phyloP scores from a whole-genome alignment of 2,113 vertebrate species.

The Gnathonemus longibarbis region DNA sequence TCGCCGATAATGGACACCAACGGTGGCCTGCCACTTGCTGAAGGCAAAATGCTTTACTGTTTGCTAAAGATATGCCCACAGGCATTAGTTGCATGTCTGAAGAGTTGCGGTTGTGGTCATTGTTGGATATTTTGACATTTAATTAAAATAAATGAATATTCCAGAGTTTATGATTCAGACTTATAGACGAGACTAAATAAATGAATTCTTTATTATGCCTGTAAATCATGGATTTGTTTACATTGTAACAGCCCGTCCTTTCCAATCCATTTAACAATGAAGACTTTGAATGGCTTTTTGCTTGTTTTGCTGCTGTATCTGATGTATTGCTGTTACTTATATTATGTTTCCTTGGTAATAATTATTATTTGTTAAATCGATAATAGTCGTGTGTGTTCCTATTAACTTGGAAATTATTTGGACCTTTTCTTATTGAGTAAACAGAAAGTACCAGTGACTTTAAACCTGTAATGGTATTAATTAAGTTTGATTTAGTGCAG shows the following conservation, averaged over 20 bases:
- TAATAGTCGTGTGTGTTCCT: not conserved
- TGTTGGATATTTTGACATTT: slow-evolving; percentile 1
- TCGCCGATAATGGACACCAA: not conserved
- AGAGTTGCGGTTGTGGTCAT: not conserved
- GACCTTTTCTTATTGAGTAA: not conserved
- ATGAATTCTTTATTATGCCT: not conserved
- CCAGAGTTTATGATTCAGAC: not conserved
- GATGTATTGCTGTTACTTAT: not conserved
- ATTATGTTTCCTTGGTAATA: not conserved
- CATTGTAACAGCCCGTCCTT: not conserved
- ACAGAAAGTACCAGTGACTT: not conserved
- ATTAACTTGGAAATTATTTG: not conserved
- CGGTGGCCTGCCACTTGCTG: not conserved
- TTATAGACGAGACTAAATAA: not conserved
- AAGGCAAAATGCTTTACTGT: not conserved
- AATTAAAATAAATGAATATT: slow-evolving; percentile 1
- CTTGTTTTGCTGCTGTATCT: not conserved
- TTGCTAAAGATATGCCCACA: not conserved
- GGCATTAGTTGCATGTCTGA: not conserved
- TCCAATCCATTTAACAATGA: not conserved
- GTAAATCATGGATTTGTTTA: slow-evolving; percentile 1
- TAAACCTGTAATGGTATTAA: not conserved
- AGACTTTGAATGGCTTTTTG: not conserved
- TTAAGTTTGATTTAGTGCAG: not conserved
- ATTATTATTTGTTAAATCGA: not conserved